Evolutionary conservation across 2,797 vertebrate species (phyloP).

Genomic region (Onychomys leucogaster): DNA sequence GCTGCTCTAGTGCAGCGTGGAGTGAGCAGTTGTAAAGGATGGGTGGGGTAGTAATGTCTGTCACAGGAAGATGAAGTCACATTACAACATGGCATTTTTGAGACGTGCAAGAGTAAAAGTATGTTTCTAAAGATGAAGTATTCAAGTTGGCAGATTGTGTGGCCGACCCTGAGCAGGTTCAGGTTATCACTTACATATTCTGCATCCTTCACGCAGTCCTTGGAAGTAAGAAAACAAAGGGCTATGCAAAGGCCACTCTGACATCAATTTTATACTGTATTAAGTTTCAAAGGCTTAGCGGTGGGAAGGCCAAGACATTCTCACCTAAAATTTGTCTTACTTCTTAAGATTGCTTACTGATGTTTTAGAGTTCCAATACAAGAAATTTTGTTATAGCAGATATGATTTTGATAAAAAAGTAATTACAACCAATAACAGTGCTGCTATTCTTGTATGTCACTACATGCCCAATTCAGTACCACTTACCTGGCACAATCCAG

Average conservation of each 20-base stretch:
- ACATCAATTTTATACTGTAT: conserved; percentile 52
- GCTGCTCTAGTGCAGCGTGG: conserved; percentile 80
- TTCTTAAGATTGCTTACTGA: conserved; percentile 44
- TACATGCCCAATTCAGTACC: not conserved
- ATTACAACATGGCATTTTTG: conserved; percentile 77
- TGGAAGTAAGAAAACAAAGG: conserved; percentile 44
- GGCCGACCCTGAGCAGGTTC: conserved; percentile 60
- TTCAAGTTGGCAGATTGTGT: conserved; percentile 73
- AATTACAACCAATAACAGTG: not conserved
- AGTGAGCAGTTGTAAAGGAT: conserved; percentile 84
- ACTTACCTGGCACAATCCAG: not conserved
- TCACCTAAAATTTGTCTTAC: conserved; percentile 56
- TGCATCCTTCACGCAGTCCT: conserved; percentile 47
- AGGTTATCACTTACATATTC: conserved; percentile 49
- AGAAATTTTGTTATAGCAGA: not conserved
- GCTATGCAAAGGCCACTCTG: conserved; percentile 32
- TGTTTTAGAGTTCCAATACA: not conserved
- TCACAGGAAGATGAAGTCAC: conserved; percentile 84
- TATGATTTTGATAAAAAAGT: conserved; percentile 49
- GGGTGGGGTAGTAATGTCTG: conserved; percentile 87
- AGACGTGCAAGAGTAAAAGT: conserved; percentile 85
- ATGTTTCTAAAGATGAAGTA: conserved; percentile 86
- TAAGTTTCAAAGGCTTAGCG: conserved; percentile 65
- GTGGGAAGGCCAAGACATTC: conserved; percentile 56
- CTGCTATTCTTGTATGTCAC: not conserved